Percentiles rank a stretch among this genome's conserved stretches.
Conservation (phyloP, 2,888 invertebrate species). For the Tiphia femorata region DNA sequence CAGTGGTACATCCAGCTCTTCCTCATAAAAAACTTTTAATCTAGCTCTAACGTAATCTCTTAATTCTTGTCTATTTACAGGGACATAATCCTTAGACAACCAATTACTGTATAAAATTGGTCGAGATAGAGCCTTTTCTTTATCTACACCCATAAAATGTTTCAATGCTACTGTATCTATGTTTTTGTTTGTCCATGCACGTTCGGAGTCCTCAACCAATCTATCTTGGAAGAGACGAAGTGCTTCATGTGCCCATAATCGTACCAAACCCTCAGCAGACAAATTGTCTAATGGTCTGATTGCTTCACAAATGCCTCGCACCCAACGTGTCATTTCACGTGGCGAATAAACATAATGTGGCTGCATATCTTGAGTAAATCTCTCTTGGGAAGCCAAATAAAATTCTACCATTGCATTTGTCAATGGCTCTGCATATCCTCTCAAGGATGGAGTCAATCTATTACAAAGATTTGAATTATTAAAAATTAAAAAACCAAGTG, state of each 20-base stretch:
- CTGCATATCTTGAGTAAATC: conserved; percentile 99
- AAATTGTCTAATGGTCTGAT: conserved; percentile 94
- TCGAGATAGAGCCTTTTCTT: conserved; percentile 86
- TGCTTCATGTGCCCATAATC: conserved; percentile 99
- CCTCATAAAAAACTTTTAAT: conserved; percentile 98
- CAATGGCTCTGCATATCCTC: conserved; percentile 94
- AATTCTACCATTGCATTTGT: conserved; percentile 99
- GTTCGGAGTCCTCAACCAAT: conserved; percentile 93
- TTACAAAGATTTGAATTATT: neutral
- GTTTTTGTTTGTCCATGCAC: conserved; percentile 98
- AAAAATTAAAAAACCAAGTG: no score
- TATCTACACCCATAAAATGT: conserved; percentile 93
- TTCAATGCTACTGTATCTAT: conserved; percentile 93
- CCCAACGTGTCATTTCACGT: conserved; percentile 99
- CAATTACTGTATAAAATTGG: conserved; percentile 99
- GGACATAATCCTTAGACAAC: conserved; percentile 98
- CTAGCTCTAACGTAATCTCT: conserved; percentile 97
- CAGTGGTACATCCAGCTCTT: conserved; percentile 97
- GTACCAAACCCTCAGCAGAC: conserved; percentile 92
- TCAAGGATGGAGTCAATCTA: conserved; percentile 88
- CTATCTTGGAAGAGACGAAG: conserved; percentile 96
- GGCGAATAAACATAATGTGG: conserved; percentile 99
- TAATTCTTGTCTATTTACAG: conserved; percentile 94
- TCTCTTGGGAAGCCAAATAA: conserved; percentile 95
- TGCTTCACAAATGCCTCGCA: conserved; percentile 98